These are phyloP conservation scores for Trichoplax adhaerens DNA, from an alignment of 37 sponge, comb jelly and placozoan genomes.

Conservation along the genomic window DNA sequence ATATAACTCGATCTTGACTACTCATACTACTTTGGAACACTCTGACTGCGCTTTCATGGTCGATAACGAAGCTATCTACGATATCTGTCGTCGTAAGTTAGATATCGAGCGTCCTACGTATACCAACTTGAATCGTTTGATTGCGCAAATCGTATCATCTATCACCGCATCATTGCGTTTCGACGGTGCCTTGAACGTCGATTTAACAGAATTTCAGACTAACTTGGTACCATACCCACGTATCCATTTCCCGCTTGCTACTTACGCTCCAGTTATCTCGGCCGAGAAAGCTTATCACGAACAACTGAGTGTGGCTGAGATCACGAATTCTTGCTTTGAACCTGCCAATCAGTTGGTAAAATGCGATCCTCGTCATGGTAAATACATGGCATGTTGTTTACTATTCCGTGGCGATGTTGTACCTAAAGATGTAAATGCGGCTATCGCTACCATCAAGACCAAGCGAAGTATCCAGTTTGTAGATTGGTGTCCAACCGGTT, in stretches of 20 bases:
- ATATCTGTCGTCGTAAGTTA: slow-evolving; percentile 19
- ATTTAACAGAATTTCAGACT: slow-evolving; percentile 24
- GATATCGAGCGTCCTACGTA: slow-evolving; percentile 22
- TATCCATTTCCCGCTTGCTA: slow-evolving; percentile 10
- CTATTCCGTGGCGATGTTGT: slow-evolving; percentile 11
- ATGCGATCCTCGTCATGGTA: slow-evolving; percentile 14
- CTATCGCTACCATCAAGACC: slow-evolving; percentile 17
- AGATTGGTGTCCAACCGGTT: slow-evolving; percentile 17
- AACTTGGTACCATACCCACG: slow-evolving; percentile 28
- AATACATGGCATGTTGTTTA: slow-evolving; percentile 13
- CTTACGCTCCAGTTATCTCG: slow-evolving; percentile 7
- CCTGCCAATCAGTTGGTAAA: slow-evolving; percentile 22
- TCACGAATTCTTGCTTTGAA: slow-evolving; percentile 23
- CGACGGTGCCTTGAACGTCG: slow-evolving; percentile 13
- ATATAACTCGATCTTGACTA: slow-evolving; percentile 21
- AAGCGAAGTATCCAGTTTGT: slow-evolving; percentile 26
- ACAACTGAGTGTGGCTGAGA: slow-evolving; percentile 18
- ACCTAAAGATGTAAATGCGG: slow-evolving; percentile 10
- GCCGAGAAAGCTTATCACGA: slow-evolving; percentile 19
- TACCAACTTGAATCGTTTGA: slow-evolving; percentile 22
- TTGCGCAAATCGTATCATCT: slow-evolving; percentile 22
- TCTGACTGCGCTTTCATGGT: slow-evolving; percentile 12
- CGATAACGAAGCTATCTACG: slow-evolving; percentile 20
- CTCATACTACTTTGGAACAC: slow-evolving; percentile 3
- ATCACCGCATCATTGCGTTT: slow-evolving; percentile 11